Evolutionary conservation across 1,140 invertebrate genomes (phyloP), one percentile per base, ranked within the genome.

Genomic region (Zaprionus capensis): DNA sequence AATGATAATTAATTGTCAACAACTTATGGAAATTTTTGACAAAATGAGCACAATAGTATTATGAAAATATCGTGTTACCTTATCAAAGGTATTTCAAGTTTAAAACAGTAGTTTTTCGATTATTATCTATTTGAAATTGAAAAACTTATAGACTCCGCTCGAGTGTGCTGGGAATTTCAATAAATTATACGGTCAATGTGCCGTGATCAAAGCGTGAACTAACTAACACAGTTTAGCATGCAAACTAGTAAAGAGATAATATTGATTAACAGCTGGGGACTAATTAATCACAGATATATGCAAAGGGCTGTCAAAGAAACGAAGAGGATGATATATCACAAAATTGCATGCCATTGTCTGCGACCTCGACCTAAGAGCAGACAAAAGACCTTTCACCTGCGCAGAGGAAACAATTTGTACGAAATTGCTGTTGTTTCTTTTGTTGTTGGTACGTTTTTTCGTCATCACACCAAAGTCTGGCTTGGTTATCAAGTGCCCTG

Each of bases 361-460:
- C 24, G 24, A 12, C 59, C 41, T 62, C 14, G 15, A 26, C 38
- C 41, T 11, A 4, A 12, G 26, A n/a, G 31, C 11, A 22, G 14
- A 41, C 11, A 24, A 38, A 64, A 58, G 38, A 55, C 34, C 81
- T 68, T 72, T 73, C 73, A 80, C 61, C 78, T 70, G 56, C 58
- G 36, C 46, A 12, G 53, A 41, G 73, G 63, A 85, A 85, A 57
- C 78, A 79, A 64, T 85, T 76, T 76, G 79, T 64, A 55, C 51
- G 65, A 69, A 81, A 86, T 79, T 68, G 70, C 36, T 66, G 46
- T 36, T 14, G 34, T 59, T 38, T 15, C 22, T 11, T 67, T 62
- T 73, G 31, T 68, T 68, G 58, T 74, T 59, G 34, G 12, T 58
- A 36, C 71, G 73, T 65, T 66, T 57, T 84, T 82, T 82, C 80